A percentile compares a stretch with the other conserved stretches of the same genome.
These are phyloP conservation scores for Cyphomyrus discorhynchus DNA, from an alignment of 2,113 vertebrate genomes.

Conservation along the genomic window DNA sequence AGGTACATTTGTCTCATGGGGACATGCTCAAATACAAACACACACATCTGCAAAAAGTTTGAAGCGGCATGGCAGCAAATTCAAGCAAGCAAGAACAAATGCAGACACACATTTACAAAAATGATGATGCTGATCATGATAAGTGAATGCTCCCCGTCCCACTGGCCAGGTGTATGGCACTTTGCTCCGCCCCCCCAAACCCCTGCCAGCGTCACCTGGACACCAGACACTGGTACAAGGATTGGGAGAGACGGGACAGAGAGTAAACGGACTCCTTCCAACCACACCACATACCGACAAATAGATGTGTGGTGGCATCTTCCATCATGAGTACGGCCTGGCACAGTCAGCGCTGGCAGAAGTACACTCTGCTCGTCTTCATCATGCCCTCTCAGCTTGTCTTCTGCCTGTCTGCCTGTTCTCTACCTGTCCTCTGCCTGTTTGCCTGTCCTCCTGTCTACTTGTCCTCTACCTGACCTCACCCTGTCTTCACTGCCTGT, in stretches of 20 bases:
- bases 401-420: not conserved
- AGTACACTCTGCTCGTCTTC: not conserved
- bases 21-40: not conserved
- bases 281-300: not conserved
- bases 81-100: not conserved
- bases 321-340: not conserved
- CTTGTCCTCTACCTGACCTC: not conserved
- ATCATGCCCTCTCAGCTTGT: not conserved
- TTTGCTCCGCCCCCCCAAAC: conserved; percentile 55
- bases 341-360: not conserved
- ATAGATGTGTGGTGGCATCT: not conserved
- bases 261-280: not conserved
- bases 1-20: not conserved
- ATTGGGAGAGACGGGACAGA: conserved; percentile 65
- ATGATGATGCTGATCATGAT: not conserved
- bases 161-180: not conserved
- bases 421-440: not conserved
- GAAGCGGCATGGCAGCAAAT: not conserved
- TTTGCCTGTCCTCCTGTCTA: not conserved
- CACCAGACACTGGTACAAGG: conserved; percentile 72
- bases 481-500: not conserved
- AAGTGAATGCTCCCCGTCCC: not conserved
- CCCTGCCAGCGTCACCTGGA: conserved; percentile 59
- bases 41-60: not conserved
- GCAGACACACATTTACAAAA: not conserved